Percentiles rank a stretch among this genome's conserved stretches.
phyloP scores from a whole-genome alignment of 2,113 vertebrate species.

The Petaurus breviceps region DNA sequence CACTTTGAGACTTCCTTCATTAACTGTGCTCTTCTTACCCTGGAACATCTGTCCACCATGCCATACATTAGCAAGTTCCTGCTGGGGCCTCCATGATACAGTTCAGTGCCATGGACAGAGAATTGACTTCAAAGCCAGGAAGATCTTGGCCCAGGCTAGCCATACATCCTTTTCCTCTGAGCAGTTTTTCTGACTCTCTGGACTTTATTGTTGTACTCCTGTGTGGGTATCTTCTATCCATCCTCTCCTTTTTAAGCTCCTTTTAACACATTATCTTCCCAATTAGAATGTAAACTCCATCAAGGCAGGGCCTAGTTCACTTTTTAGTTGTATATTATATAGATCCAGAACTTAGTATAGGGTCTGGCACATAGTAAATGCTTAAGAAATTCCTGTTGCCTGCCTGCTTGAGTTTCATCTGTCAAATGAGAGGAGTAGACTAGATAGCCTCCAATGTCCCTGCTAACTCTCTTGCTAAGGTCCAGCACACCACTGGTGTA shows the following conservation, averaged over 20 bases:
- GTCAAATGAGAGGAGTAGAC: neutral
- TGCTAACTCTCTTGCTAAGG: neutral
- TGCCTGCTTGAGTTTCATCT: neutral
- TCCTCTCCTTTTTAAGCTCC: neutral
- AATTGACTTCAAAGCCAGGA: neutral
- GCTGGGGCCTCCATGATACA: neutral
- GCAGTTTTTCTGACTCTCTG: neutral
- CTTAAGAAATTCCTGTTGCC: neutral
- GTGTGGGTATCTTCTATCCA: neutral
- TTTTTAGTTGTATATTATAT: neutral
- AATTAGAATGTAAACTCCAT: neutral
- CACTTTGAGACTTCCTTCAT: neutral
- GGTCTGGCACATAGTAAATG: neutral
- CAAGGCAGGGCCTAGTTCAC: neutral
- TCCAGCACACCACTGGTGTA: neutral
- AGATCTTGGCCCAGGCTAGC: neutral
- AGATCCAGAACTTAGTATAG: neutral
- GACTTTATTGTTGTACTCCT: neutral
- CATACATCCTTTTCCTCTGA: neutral
- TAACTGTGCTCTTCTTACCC: neutral
- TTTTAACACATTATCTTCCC: neutral
- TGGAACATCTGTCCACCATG: neutral
- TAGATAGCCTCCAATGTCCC: neutral
- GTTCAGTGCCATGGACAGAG: neutral
- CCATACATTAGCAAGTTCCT: neutral